phyloP scores from a whole-genome alignment of 2,888 invertebrate species.

The Dicycla oo region DNA sequence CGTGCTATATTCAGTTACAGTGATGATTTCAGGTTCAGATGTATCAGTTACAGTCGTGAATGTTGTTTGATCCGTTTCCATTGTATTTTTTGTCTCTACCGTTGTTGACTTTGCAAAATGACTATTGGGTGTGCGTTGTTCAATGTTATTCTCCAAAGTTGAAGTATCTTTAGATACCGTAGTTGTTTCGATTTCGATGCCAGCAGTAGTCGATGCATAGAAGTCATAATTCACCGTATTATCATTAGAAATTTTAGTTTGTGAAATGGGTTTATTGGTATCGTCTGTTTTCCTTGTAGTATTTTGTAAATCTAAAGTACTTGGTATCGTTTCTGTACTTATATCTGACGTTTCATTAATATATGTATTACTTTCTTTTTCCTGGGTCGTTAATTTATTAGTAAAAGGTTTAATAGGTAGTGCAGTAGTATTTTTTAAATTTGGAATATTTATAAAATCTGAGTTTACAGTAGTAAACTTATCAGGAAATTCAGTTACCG shows the following conservation, averaged over 20 bases:
- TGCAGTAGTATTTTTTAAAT: constrained; percentile 9
- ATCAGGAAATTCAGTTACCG: constrained; percentile 13
- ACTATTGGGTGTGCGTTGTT: constrained; percentile 5
- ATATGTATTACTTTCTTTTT: constrained; percentile 5
- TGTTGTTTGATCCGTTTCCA: background rate
- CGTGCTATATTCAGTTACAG: constrained; percentile 30
- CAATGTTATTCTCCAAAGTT: constrained; percentile 16
- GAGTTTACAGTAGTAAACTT: constrained; percentile 4
- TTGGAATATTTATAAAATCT: background rate
- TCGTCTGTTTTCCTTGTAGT: constrained; percentile 6
- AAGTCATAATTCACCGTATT: background rate
- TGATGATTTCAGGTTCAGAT: constrained; percentile 9
- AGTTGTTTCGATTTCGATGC: constrained; percentile 26
- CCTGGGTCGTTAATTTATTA: constrained; percentile 9
- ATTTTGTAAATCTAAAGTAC: constrained; percentile 17
- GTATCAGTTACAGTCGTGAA: background rate
- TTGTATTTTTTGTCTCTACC: background rate
- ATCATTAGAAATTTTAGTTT: constrained; percentile 13
- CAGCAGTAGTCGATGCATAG: constrained; percentile 2
- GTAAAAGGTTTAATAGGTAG: background rate
- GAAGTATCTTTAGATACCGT: constrained; percentile 1
- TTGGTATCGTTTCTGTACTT: constrained; percentile 10
- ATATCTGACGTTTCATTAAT: constrained; percentile 1
- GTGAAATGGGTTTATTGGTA: background rate
- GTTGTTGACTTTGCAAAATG: constrained; percentile 23